These are phyloP conservation scores for Mastacembelus armatus DNA, from an alignment of 2,797 vertebrate species.

Conservation along the genomic window DNA sequence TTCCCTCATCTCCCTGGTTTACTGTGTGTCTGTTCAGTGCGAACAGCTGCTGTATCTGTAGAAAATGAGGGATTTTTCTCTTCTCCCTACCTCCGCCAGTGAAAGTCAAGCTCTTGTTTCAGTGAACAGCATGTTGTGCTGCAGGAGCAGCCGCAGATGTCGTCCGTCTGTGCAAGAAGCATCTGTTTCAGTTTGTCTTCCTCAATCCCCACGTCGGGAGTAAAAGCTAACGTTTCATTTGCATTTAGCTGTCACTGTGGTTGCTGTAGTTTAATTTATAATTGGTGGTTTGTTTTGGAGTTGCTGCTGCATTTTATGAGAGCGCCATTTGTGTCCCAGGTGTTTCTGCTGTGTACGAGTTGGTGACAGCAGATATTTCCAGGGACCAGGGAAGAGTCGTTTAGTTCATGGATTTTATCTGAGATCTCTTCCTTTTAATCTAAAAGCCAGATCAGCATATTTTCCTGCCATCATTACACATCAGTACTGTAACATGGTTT, in stretches of 20 bases:
- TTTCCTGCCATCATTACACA: slow-evolving; percentile 45
- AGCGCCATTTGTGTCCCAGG: slow-evolving; percentile 68
- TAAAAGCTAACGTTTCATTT: slow-evolving; percentile 49
- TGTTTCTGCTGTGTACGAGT: slow-evolving; percentile 50
- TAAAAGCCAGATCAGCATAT: slow-evolving; percentile 39
- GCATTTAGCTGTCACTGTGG: slow-evolving; percentile 35
- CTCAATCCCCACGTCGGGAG: slow-evolving; percentile 26
- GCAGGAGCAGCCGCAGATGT: slow-evolving; percentile 78
- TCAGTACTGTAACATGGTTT: slow-evolving; percentile 48
- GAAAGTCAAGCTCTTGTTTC: slow-evolving; percentile 78
- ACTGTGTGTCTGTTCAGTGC: slow-evolving; percentile 28
- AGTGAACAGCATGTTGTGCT: slow-evolving; percentile 80
- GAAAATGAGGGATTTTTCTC: slow-evolving; percentile 47
- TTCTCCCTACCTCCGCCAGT: slow-evolving; percentile 71
- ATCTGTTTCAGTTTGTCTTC: slow-evolving; percentile 66
- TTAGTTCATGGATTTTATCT: slow-evolving; percentile 42
- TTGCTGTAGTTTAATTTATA: slow-evolving; percentile 53
- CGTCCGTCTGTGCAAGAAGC: slow-evolving; percentile 27
- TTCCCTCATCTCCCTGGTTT: slow-evolving; percentile 23
- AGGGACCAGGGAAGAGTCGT: slow-evolving; percentile 52
- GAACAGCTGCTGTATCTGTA: slow-evolving; percentile 27
- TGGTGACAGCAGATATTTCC: slow-evolving; percentile 36
- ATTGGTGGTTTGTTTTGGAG: slow-evolving; percentile 47
- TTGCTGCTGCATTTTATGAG: slow-evolving; percentile 76
- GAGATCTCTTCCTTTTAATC: slow-evolving; percentile 35